phyloP scores from a whole-genome alignment of 1,140 invertebrate species.

The Meloidogyne exigua region DNA sequence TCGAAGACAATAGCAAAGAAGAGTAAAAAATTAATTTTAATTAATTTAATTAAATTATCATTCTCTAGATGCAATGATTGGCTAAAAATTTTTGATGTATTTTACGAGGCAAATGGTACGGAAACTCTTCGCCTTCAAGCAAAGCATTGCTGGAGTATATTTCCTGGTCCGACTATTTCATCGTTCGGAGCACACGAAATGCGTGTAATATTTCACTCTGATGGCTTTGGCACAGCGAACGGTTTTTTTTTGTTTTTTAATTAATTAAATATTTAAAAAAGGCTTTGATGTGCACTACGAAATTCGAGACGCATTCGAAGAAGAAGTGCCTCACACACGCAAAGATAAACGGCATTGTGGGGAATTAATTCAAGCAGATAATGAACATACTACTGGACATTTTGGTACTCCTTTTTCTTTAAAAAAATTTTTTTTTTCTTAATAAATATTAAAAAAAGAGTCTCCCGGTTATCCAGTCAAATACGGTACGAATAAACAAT shows the following conservation, averaged over 20 bases:
- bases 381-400: constrained; percentile 41
- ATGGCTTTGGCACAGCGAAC: constrained; percentile 57
- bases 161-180: constrained; percentile 59
- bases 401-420: constrained; percentile 20
- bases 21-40: constrained; percentile 22
- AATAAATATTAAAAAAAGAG: background rate
- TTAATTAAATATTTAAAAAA: too few relatives aligned
- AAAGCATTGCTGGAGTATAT: constrained; percentile 53
- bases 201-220: constrained; percentile 58
- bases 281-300: constrained; percentile 62
- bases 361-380: constrained; percentile 38
- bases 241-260: too few relatives aligned
- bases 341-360: constrained; percentile 49
- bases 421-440: background rate
- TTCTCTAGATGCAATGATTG: constrained; percentile 51
- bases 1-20: constrained; percentile 47
- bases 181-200: constrained; percentile 58
- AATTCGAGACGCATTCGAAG: constrained; percentile 50
- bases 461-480: constrained; percentile 54
- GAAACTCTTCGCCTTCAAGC: constrained; percentile 52
- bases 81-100: constrained; percentile 60
- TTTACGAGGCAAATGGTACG: constrained; percentile 44
- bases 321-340: constrained; percentile 51
- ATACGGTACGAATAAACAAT: constrained; percentile 56
- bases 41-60: background rate